Conservation (phyloP, 2,888 invertebrate species). For the Corythucha ciliata region DNA sequence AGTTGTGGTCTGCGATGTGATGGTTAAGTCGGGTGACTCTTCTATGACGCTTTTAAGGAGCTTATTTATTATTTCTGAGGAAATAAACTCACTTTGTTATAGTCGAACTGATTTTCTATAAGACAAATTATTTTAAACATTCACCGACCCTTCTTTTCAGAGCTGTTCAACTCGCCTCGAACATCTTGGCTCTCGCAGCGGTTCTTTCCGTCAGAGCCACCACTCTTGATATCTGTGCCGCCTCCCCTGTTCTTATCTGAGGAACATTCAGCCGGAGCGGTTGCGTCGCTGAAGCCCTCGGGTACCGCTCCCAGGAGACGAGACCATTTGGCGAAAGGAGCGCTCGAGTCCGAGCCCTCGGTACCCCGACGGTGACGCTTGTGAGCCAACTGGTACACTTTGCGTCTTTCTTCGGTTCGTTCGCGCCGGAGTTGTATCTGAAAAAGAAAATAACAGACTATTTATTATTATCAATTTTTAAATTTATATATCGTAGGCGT, state of each 20-base stretch:
- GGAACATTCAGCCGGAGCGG: conserved; percentile 14
- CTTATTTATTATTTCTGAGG: no score
- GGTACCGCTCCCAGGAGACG: conserved; percentile 55
- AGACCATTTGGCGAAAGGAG: conserved; percentile 61
- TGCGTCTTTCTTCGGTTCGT: conserved; percentile 83
- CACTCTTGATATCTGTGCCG: conserved; percentile 18
- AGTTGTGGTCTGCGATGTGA: no score
- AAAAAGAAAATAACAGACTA: conserved; percentile 29
- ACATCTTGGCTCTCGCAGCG: no score
- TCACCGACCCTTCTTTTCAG: conserved; percentile 15
- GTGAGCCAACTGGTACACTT: conserved; percentile 83
- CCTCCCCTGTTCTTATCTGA: conserved; percentile 18
- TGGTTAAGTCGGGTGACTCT: no score
- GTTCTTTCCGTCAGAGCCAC: no score
- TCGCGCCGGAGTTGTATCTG: conserved; percentile 75
- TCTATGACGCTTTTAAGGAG: no score
- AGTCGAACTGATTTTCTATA: neutral
- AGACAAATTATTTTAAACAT: neutral
- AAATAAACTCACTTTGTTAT: no score
- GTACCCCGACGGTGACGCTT: conserved; percentile 43
- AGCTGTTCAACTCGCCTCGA: no score
- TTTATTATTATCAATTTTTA: no score
- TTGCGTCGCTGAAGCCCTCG: conserved; percentile 21
- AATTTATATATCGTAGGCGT: no score
- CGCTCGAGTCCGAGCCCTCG: conserved; percentile 42